phyloP scores from a whole-genome alignment of 2,113 vertebrate species.

The Nothocercus nigrocapillus region DNA sequence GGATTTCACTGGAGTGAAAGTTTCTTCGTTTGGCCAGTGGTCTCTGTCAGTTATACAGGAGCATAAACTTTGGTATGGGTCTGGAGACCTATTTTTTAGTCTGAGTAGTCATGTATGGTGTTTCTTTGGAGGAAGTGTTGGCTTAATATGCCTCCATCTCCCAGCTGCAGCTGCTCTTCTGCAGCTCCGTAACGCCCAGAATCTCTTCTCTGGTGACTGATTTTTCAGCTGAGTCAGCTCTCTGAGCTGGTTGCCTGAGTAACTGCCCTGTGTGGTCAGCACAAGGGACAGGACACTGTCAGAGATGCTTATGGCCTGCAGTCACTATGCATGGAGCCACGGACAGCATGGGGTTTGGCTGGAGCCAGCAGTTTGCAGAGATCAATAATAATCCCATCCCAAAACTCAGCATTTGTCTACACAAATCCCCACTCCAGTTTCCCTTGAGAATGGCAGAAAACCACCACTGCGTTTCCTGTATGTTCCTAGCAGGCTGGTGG shows the following conservation, averaged over 20 bases:
- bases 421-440: not conserved
- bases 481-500: not conserved
- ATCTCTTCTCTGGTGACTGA: not conserved
- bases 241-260: not conserved
- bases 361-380: not conserved
- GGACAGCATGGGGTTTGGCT: accelerated
- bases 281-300: not conserved
- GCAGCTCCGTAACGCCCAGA: not conserved
- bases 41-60: not conserved
- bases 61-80: not conserved
- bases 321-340: accelerated
- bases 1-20: not conserved
- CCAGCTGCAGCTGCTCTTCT: not conserved
- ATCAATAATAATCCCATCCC: not conserved
- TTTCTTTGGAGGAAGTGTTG: not conserved
- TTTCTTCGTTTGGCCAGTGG: not conserved
- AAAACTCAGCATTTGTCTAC: not conserved
- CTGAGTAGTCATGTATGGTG: not conserved
- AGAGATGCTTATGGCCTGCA: not conserved
- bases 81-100: not conserved
- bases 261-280: not conserved
- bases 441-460: not conserved
- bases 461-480: not conserved
- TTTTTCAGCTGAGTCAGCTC: not conserved
- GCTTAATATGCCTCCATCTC: not conserved